phyloP scores from a whole-genome alignment of 2,888 invertebrate species.

The Tipula helvola region DNA sequence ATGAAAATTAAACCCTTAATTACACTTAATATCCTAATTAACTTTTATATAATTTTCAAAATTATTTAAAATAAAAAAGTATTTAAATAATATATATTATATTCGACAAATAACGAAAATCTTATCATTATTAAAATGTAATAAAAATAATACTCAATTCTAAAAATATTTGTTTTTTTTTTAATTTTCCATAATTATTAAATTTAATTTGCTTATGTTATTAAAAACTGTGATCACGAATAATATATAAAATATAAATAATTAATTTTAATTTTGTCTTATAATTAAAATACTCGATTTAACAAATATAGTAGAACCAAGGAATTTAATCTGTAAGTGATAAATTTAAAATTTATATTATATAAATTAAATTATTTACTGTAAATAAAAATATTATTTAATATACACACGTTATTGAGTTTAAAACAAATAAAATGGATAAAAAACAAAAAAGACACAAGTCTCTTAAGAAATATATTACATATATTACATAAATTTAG shows the following conservation, averaged over 20 bases:
- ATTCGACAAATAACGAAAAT: background rate
- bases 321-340: background rate
- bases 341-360: background rate
- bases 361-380: background rate
- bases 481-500: background rate
- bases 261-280: background rate
- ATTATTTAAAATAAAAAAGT: background rate
- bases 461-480: background rate
- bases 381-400: background rate
- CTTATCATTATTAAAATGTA: background rate
- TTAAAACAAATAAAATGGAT: background rate
- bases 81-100: background rate
- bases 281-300: background rate
- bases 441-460: background rate
- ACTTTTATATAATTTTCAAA: background rate
- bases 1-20: no score
- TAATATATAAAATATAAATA: background rate
- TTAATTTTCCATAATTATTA: background rate
- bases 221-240: background rate
- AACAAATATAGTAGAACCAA: background rate
- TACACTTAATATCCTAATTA: background rate
- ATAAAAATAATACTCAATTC: background rate
- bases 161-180: background rate
- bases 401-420: background rate
- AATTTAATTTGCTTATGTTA: background rate